Conservation (phyloP, 2,797 vertebrate genomes). For the Lagorchestes hirsutus region DNA sequence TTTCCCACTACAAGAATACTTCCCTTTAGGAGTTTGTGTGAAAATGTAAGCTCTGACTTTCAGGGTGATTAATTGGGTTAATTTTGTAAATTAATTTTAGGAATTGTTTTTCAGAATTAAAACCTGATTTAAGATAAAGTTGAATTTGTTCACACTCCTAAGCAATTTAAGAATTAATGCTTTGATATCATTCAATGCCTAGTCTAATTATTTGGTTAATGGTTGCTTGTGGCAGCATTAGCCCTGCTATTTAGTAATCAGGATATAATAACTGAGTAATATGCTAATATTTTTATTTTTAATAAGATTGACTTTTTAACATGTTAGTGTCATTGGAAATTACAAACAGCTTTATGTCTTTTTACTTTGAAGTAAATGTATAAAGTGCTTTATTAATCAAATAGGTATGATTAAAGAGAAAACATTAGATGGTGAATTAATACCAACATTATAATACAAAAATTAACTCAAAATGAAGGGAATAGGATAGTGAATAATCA, state of each 20-base stretch:
- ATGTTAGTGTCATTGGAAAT: neutral
- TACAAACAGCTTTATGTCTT: neutral
- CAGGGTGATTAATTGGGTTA: neutral
- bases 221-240: neutral
- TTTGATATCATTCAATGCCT: neutral
- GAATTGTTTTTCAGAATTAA: neutral
- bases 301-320: neutral
- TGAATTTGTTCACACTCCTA: neutral
- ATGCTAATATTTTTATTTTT: neutral
- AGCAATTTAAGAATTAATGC: neutral
- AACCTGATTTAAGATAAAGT: neutral
- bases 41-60: neutral
- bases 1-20: neutral
- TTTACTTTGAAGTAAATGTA: neutral
- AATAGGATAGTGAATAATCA: neutral
- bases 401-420: neutral
- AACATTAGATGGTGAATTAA: neutral
- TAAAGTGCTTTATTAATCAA: neutral
- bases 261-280: neutral
- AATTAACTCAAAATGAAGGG: neutral
- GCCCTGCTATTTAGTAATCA: neutral
- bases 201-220: neutral
- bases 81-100: constrained; percentile 6
- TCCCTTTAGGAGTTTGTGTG: neutral
- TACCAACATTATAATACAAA: neutral